These are phyloP conservation scores for Puntigrus tetrazona DNA, from an alignment of 2,113 vertebrate species.

Conservation along the genomic window DNA sequence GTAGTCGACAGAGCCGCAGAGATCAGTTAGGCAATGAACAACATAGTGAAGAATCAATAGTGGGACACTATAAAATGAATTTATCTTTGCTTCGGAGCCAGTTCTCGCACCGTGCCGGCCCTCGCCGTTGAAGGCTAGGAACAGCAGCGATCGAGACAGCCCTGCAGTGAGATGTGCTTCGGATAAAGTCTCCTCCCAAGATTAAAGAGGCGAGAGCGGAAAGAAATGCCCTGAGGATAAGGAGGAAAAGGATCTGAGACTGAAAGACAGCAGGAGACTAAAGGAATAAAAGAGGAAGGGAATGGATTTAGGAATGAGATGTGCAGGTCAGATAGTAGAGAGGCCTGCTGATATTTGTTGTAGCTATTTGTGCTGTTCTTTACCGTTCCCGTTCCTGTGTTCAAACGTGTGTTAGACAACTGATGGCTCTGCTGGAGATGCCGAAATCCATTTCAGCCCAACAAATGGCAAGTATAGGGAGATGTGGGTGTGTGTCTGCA, in stretches of 20 bases:
- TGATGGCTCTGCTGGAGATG: not conserved
- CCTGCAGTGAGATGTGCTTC: constrained; percentile 26
- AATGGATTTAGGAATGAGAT: constrained; percentile 31
- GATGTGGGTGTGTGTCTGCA: not conserved
- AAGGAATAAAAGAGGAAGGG: constrained; percentile 31
- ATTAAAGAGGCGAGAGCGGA: constrained; percentile 9
- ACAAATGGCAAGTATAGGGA: not conserved
- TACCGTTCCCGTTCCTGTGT: not conserved
- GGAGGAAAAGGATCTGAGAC: constrained; percentile 32
- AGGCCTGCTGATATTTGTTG: constrained; percentile 26
- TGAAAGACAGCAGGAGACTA: constrained; percentile 25
- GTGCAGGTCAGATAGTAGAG: constrained; percentile 13
- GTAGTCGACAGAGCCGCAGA: constrained; percentile 56
- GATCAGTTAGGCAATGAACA: constrained; percentile 57
- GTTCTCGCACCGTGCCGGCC: not conserved
- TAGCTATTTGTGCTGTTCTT: constrained; percentile 10
- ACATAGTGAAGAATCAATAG: constrained; percentile 52
- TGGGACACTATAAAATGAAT: constrained; percentile 23
- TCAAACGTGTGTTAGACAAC: not conserved
- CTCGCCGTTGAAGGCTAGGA: not conserved
- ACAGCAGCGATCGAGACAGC: constrained; percentile 12
- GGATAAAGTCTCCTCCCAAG: constrained; percentile 31
- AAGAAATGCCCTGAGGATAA: constrained; percentile 34
- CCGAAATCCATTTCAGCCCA: not conserved
- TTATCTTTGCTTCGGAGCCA: not conserved